A percentile compares a stretch with the other conserved stretches of the same genome.
phyloP scores from a whole-genome alignment of 2,888 invertebrate genomes.

The Monopis laevigella region DNA sequence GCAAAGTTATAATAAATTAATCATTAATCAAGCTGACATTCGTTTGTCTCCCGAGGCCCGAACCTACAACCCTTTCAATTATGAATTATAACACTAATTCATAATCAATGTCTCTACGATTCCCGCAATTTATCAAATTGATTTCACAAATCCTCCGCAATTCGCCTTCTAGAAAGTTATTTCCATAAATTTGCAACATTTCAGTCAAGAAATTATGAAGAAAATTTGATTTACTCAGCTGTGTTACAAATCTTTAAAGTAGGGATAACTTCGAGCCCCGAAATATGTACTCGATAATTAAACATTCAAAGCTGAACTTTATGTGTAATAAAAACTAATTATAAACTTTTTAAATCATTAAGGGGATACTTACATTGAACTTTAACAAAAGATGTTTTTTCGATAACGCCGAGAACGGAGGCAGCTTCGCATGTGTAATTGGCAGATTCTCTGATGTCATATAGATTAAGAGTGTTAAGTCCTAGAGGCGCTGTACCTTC shows the following conservation, averaged over 20 bases:
- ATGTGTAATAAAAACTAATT: not conserved
- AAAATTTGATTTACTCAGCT: constrained; percentile 43
- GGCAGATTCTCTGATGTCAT: constrained; percentile 88
- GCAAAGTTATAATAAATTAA: constrained; percentile 60
- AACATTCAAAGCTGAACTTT: constrained; percentile 7
- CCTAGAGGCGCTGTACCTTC: constrained; percentile 88
- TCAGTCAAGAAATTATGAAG: constrained; percentile 51
- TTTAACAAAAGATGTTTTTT: constrained; percentile 87
- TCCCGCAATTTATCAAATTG: constrained; percentile 61
- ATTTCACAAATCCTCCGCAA: constrained; percentile 43
- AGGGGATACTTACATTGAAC: constrained; percentile 95
- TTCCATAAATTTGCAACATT: constrained; percentile 56
- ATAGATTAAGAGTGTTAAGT: constrained; percentile 86
- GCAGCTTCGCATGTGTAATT: constrained; percentile 98
- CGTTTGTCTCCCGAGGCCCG: constrained; percentile 47
- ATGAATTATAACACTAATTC: constrained; percentile 62
- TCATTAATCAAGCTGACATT: constrained; percentile 57
- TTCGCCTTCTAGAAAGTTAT: constrained; percentile 35
- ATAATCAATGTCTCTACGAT: constrained; percentile 55
- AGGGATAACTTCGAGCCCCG: constrained; percentile 3
- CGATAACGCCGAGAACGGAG: constrained; percentile 92
- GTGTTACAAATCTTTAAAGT: constrained; percentile 15
- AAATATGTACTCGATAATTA: constrained; percentile 10
- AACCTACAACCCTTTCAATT: constrained; percentile 54
- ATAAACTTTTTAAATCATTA: not conserved